phyloP scores from a whole-genome alignment of 2,797 vertebrate genomes.

The Chelon auratus region DNA sequence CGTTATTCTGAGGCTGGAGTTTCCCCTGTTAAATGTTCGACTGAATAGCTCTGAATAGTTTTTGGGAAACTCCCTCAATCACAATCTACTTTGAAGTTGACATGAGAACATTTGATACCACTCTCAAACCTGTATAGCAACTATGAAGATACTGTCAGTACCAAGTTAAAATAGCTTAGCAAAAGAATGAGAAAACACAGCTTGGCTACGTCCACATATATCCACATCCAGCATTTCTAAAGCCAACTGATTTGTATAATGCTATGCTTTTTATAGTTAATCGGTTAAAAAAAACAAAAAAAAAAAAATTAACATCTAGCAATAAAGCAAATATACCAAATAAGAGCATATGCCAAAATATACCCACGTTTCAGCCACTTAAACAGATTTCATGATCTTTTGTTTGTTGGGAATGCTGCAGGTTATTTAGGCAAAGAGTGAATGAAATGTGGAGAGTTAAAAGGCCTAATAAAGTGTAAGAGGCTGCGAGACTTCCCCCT shows the following conservation, averaged over 20 bases:
- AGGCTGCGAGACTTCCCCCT: slow-evolving; percentile 23
- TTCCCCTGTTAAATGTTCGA: neutral
- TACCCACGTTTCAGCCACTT: neutral
- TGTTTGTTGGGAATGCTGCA: slow-evolving; percentile 2
- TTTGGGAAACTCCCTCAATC: neutral
- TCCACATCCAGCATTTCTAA: too few relatives aligned
- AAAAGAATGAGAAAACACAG: neutral
- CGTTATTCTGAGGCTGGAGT: neutral
- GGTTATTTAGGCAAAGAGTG: neutral
- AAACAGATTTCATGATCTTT: neutral
- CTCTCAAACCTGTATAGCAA: neutral
- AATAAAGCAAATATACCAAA: neutral
- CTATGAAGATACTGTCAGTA: neutral
- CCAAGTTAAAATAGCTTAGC: neutral
- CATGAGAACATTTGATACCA: neutral
- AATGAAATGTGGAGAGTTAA: slow-evolving; percentile 19
- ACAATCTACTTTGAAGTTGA: neutral
- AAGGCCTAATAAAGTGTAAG: neutral
- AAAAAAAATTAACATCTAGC: too few relatives aligned
- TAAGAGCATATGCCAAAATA: neutral
- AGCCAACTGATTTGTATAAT: too few relatives aligned
- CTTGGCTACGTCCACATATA: too few relatives aligned
- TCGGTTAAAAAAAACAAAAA: too few relatives aligned
- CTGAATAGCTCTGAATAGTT: neutral
- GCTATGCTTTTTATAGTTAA: too few relatives aligned